Evolutionary conservation across 2,113 vertebrate genomes (phyloP).

Genomic region (Sitta europaea): DNA sequence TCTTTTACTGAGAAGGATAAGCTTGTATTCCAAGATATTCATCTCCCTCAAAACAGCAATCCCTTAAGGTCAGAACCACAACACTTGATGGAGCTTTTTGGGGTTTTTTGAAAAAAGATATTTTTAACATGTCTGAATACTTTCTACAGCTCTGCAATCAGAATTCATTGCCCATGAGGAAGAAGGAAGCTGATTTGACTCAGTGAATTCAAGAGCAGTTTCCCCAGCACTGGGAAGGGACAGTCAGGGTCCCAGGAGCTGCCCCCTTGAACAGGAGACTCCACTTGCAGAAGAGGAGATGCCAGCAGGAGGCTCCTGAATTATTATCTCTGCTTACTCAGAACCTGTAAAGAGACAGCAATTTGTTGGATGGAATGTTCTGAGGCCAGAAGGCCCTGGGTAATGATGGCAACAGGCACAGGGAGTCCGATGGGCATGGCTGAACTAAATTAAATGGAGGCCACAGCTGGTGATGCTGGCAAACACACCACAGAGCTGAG

Average conservation of each 20-base stretch:
- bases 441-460: not conserved
- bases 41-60: not conserved
- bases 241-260: not conserved
- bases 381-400: not conserved
- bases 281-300: not conserved
- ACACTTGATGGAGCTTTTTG: accelerated
- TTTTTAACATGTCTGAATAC: not conserved
- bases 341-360: not conserved
- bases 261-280: not conserved
- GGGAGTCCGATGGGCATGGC: not conserved
- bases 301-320: not conserved
- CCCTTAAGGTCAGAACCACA: not conserved
- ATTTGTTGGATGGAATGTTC: not conserved
- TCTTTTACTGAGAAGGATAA: not conserved
- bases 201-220: not conserved
- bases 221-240: not conserved
- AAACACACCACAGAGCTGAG: not conserved
- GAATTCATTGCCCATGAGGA: not conserved
- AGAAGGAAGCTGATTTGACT: not conserved
- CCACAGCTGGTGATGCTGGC: not conserved
- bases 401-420: not conserved
- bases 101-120: not conserved
- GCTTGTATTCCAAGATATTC: not conserved
- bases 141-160: not conserved
- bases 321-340: not conserved